Evolutionary conservation across 2,888 invertebrate genomes (phyloP), one percentile per base, ranked within the genome.

Genomic region (Zygaena filipendulae): DNA sequence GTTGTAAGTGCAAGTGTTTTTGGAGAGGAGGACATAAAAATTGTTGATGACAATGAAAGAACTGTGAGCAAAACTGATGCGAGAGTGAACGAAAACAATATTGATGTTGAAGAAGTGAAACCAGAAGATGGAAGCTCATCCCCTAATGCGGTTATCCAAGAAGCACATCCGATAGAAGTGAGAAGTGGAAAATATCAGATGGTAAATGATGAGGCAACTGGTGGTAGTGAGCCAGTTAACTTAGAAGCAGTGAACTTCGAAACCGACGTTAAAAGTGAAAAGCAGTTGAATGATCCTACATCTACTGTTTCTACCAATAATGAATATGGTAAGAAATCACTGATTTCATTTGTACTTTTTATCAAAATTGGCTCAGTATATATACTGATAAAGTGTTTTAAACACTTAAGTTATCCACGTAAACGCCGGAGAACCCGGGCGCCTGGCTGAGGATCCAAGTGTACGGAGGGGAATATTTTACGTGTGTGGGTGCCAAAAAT

Each of bases 141-240:
- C n/a, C n/a, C n/a, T n/a, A n/a, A 26, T n/a, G 23, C 26, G 3
- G 26, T 21, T 6, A 38, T 46, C 2, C 50, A 54, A 9, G 52
- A 52, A 29, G 36, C 36, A 2, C 38, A 47, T 13, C 57, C 59
- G 4, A 56, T 62, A 5, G 72, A 60, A 39, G 57, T 72, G 6
- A 63, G 52, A 33, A 74, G 59, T 55, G 80, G 80, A 23, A 77
- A 67, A 32, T 80, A 77, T 43, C 75, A 79, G 32, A 33, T 49
- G 12, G 42, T 66, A 2, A 60, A 61, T 30, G 72, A 71, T 47
- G 63, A 51, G 2, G 29, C 68, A 23, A 41, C n/a, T n/a, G n/a
- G 42, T 10, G 63, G 56, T n/a, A 64, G 61, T 7, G 52, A 49
- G 13, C 53, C 62, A 2, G 46, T 52, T 2, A 47, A 62, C 26